Conservation (phyloP, 2,888 invertebrate genomes). For the Dichetophora obliterata region DNA sequence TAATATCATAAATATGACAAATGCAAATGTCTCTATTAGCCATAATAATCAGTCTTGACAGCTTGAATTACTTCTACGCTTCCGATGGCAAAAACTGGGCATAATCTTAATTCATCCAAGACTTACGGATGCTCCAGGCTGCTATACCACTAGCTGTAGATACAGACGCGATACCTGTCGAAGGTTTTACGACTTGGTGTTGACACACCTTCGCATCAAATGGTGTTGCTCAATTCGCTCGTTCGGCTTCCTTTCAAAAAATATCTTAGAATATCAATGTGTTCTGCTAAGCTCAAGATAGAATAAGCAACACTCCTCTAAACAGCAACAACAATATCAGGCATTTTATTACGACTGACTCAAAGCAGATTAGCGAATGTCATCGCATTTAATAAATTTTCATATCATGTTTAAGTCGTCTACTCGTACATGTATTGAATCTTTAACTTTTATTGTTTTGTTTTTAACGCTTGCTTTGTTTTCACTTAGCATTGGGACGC, state of each 20-base stretch:
- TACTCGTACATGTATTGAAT: too few species aligned
- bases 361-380: slow-evolving; percentile 6
- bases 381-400: slow-evolving; percentile 26
- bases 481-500: background rate
- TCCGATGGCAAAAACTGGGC: slow-evolving; percentile 23
- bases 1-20: background rate
- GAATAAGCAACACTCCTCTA: background rate
- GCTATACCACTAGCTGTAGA: background rate
- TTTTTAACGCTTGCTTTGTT: background rate
- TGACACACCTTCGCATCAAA: slow-evolving; percentile 32
- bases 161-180: background rate
- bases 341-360: background rate
- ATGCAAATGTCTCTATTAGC: slow-evolving; percentile 29
- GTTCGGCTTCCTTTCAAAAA: background rate
- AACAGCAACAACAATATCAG: background rate
- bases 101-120: background rate
- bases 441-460: background rate
- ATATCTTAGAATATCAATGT: background rate
- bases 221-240: background rate
- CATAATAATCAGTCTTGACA: slow-evolving; percentile 32
- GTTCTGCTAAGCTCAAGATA: background rate
- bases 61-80: slow-evolving; percentile 21
- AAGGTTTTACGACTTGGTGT: background rate
- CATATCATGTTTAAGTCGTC: background rate
- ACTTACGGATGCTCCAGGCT: background rate